phyloP scores from a whole-genome alignment of 2,797 vertebrate species.

The Propithecus perrieri region DNA sequence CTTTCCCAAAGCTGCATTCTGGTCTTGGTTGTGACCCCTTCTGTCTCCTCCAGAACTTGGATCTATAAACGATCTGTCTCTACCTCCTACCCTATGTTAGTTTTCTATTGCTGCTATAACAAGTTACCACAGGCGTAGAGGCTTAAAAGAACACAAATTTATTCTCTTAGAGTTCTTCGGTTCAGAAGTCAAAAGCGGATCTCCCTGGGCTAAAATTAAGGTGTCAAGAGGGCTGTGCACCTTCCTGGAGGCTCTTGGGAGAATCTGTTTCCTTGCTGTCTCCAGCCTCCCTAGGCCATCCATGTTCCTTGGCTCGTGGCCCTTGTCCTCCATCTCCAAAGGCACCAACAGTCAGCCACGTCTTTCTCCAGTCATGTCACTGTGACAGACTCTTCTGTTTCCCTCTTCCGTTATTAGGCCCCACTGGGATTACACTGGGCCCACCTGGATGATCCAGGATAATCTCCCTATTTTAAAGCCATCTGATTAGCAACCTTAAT shows the following conservation, averaged over 20 bases:
- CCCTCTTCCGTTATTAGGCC: background rate
- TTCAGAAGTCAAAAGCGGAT: background rate
- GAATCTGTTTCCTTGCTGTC: background rate
- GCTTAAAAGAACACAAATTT: background rate
- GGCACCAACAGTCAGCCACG: background rate
- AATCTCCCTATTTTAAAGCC: background rate
- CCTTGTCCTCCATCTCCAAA: background rate
- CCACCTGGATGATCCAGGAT: background rate
- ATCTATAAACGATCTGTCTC: background rate
- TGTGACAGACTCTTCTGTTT: background rate
- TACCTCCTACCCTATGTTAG: background rate
- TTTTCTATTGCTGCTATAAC: background rate
- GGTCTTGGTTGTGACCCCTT: background rate
- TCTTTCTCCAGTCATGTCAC: fast-evolving
- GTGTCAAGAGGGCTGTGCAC: background rate
- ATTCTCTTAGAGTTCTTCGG: background rate
- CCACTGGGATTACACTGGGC: background rate
- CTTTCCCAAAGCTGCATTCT: background rate
- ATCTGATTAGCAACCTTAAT: background rate
- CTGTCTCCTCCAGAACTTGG: background rate
- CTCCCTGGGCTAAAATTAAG: background rate
- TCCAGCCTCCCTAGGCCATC: background rate
- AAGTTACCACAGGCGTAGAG: background rate
- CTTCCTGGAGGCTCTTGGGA: background rate
- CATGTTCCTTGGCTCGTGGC: background rate